Percentiles rank a stretch among this genome's conserved stretches.
Evolutionary conservation across 2,797 vertebrate genomes (phyloP).

Genomic region (Discoglossus pictus): DNA sequence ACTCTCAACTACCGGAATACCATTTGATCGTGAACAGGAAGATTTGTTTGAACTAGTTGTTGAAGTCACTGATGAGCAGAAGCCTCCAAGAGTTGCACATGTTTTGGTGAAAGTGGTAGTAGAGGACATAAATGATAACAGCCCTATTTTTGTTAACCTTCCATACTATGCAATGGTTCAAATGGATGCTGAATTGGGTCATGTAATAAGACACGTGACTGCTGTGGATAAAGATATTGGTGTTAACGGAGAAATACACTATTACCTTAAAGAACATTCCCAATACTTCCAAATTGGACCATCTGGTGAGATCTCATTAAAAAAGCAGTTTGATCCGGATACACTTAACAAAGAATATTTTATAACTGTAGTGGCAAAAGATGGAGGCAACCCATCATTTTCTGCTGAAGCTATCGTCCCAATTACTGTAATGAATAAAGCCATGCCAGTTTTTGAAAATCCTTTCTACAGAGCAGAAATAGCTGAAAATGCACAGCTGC

Average conservation of each 20-base stretch:
- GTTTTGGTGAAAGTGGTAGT: conserved; percentile 83
- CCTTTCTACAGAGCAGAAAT: conserved; percentile 95
- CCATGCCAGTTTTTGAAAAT: conserved; percentile 94
- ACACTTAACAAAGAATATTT: conserved; percentile 85
- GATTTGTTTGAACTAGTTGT: conserved; percentile 86
- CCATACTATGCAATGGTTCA: conserved; percentile 92
- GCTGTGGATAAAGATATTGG: conserved; percentile 87
- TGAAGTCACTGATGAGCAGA: conserved; percentile 84
- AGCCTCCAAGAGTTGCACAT: conserved; percentile 78
- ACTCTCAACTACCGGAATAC: conserved; percentile 87
- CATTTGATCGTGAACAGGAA: conserved; percentile 89
- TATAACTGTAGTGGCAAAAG: conserved; percentile 82
- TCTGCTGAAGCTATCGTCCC: conserved; percentile 84
- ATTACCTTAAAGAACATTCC: conserved; percentile 82
- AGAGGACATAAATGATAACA: conserved; percentile 91
- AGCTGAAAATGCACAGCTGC: conserved; percentile 86
- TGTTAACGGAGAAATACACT: conserved; percentile 82
- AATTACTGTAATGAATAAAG: conserved; percentile 90
- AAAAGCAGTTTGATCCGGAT: conserved; percentile 84
- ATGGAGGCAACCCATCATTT: conserved; percentile 83
- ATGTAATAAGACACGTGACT: conserved; percentile 82
- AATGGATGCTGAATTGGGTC: conserved; percentile 83
- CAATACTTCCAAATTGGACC: conserved; percentile 85
- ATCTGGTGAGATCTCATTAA: conserved; percentile 84
- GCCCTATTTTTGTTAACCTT: conserved; percentile 89